These are phyloP conservation scores for Drosophila quadrilineata DNA, from an alignment of 1,140 invertebrate genomes.

Conservation along the genomic window DNA sequence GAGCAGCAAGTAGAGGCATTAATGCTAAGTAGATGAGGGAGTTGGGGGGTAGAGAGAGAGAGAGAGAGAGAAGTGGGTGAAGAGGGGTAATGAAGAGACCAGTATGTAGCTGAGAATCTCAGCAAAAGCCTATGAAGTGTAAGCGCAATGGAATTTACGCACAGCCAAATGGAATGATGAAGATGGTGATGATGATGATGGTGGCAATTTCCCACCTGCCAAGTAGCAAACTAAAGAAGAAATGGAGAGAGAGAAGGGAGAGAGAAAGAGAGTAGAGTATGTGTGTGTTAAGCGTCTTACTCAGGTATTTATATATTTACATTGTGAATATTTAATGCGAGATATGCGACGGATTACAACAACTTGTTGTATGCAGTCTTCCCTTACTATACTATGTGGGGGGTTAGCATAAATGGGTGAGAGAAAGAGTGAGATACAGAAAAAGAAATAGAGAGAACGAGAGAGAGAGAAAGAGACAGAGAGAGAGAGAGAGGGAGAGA, in stretches of 20 bases:
- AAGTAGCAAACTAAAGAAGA: not conserved
- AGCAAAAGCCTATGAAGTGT: constrained; percentile 49
- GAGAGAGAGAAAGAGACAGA: too few relatives aligned
- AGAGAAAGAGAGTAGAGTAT: not conserved
- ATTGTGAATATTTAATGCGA: constrained; percentile 76
- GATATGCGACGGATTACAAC: constrained; percentile 73
- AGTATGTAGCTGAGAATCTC: constrained; percentile 17
- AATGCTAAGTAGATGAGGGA: constrained; percentile 60
- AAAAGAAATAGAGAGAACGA: too few relatives aligned
- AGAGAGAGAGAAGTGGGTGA: not conserved
- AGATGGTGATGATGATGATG: too few relatives aligned
- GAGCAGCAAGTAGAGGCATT: constrained; percentile 65
- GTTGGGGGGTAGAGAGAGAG: not conserved
- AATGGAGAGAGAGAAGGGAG: not conserved
- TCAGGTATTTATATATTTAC: constrained; percentile 77
- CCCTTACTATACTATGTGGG: too few relatives aligned
- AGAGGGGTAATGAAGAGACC: not conserved
- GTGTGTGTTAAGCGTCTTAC: constrained; percentile 67
- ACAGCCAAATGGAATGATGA: constrained; percentile 13
- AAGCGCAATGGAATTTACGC: constrained; percentile 52
- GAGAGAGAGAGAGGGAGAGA: too few relatives aligned
- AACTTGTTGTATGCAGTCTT: constrained; percentile 33
- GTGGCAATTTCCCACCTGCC: not conserved
- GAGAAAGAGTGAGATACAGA: too few relatives aligned
- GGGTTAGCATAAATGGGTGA: not conserved